These are phyloP conservation scores for Ovibos moschatus DNA, from an alignment of 2,113 vertebrate species.

Conservation along the genomic window DNA sequence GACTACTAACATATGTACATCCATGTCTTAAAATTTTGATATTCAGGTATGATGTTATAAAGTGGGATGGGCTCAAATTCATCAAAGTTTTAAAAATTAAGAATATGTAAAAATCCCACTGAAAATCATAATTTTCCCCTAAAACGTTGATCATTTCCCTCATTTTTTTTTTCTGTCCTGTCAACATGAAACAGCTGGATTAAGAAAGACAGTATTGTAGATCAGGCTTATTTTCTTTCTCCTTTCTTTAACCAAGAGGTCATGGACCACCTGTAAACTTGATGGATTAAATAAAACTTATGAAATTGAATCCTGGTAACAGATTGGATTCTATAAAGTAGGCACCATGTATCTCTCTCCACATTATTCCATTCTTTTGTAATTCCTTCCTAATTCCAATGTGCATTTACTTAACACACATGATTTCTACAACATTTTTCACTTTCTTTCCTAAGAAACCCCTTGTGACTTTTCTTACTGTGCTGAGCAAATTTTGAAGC, in stretches of 20 bases:
- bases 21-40: neutral
- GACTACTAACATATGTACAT: neutral
- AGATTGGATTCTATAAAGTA: neutral
- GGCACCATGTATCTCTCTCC: neutral
- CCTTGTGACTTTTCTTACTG: slow-evolving; percentile 64
- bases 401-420: slow-evolving; percentile 57
- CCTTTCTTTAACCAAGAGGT: slow-evolving; percentile 45
- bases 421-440: slow-evolving; percentile 53
- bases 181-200: slow-evolving; percentile 36
- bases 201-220: slow-evolving; percentile 23
- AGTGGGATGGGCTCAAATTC: neutral
- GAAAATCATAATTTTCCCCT: slow-evolving; percentile 24
- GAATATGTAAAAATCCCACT: slow-evolving; percentile 18
- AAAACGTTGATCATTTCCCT: slow-evolving; percentile 33
- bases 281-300: slow-evolving; percentile 12
- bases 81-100: slow-evolving; percentile 23
- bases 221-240: slow-evolving; percentile 49
- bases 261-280: neutral
- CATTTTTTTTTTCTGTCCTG: neutral
- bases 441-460: slow-evolving; percentile 49
- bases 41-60: neutral
- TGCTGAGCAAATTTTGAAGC: slow-evolving; percentile 76
- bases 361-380: slow-evolving; percentile 35
- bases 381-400: slow-evolving; percentile 17
- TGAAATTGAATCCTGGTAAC: neutral